phyloP scores from a whole-genome alignment of 2,888 invertebrate genomes.

The Diadromus collaris region DNA sequence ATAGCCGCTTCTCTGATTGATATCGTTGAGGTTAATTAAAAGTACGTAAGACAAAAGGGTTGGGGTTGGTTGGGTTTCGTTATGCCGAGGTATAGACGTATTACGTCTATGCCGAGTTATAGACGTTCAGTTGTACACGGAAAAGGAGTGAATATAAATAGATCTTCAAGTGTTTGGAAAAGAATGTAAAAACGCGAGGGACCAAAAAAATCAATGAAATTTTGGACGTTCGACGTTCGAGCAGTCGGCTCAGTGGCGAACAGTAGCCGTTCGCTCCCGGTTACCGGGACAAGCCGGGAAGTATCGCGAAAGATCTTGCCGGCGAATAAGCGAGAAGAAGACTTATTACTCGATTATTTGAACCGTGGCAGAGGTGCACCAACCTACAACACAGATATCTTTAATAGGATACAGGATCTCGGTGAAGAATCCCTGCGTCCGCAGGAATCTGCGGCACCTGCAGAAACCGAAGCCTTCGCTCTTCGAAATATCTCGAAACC shows the following conservation, averaged over 20 bases:
- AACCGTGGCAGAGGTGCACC: neutral
- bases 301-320: slow-evolving; percentile 23
- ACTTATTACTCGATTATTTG: slow-evolving; percentile 30
- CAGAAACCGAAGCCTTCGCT: slow-evolving; percentile 11
- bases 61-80: slow-evolving; percentile 36
- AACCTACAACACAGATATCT: neutral
- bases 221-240: slow-evolving; percentile 7
- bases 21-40: slow-evolving; percentile 77
- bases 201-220: neutral
- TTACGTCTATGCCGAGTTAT: neutral
- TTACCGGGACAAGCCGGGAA: neutral
- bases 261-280: slow-evolving; percentile 25
- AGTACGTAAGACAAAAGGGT: slow-evolving; percentile 30
- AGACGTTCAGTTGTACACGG: neutral
- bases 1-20: slow-evolving; percentile 66
- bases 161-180: neutral
- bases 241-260: slow-evolving; percentile 24
- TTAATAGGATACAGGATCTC: slow-evolving; percentile 10
- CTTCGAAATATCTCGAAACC: slow-evolving; percentile 1
- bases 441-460: slow-evolving; percentile 25
- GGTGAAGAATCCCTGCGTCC: slow-evolving; percentile 18
- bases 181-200: neutral
- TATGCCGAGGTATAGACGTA: neutral
- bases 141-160: neutral
- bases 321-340: neutral